Base-by-base conservation (phyloP, 1,140 invertebrate species). In the Aphelenchoides fujianensis region DNA sequence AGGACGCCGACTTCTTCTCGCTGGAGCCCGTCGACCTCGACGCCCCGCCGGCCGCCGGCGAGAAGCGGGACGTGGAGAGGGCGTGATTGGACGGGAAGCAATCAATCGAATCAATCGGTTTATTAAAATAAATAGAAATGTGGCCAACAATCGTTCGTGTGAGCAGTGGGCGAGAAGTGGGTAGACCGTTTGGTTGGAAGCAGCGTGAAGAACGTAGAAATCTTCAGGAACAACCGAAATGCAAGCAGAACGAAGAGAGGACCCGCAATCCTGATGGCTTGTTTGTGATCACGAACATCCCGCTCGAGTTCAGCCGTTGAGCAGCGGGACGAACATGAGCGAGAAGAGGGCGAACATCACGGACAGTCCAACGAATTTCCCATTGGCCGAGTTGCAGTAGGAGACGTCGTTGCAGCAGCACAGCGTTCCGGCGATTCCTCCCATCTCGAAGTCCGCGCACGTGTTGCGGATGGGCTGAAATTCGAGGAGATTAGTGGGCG, bases 401-500 rank as follows among this genome's bases (percentile, higher is more conserved):
- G 31, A 54, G 1, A 27, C n/a, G 28, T 59, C 36, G 27, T 74
- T 74, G 54, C 73, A 74, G 71, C 73, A 74, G 37, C 73, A 74
- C 2, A 74, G 48, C 27, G 31, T 74, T n/a, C 73, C 73, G 7
- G 69, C 63, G 32, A 76, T 48, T 9, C 70, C 70, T 23, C 34
- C 19, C 19, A 74, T 27, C 37, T 55, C 57, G n/a, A 61, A n/a
- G 23, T 74, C 48, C 3, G 74, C 64, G 66, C 73, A 74, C 7
- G 31, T 19, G 41, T 74, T 74, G 16, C 73, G 74, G 57, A 74
- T 34, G 12, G 41, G 41, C 41, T 48, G 41, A 12, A 48, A 48
- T n/a, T n/a, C n/a, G n/a, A n/a, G n/a, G n/a, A n/a, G n/a, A n/a
- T n/a, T n/a, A n/a, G n/a, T n/a, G n/a, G n/a, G n/a, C n/a, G n/a